These are phyloP conservation scores for Xenopus borealis DNA, from an alignment of 2,113 vertebrate species.

Conservation along the genomic window DNA sequence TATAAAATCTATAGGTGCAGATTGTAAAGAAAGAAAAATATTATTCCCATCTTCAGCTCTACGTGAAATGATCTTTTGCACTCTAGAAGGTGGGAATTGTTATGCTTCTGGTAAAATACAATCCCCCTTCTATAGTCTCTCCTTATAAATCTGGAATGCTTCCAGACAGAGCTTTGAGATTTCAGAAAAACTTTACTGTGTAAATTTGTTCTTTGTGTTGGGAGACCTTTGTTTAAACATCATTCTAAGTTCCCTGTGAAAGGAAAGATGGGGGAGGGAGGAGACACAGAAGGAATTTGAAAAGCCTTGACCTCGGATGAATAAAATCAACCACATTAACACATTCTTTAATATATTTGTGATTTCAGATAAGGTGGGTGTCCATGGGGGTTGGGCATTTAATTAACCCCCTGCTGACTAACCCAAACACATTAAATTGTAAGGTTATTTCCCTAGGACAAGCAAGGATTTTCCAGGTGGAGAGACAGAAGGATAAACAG, in stretches of 20 bases:
- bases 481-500: conserved; percentile 44
- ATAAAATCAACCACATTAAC: conserved; percentile 70
- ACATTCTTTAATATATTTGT: conserved; percentile 65
- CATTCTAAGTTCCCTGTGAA: conserved; percentile 78
- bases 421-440: conserved; percentile 59
- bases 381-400: conserved; percentile 61
- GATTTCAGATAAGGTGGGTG: conserved; percentile 65
- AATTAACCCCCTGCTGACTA: conserved; percentile 65
- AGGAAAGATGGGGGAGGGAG: conserved; percentile 60
- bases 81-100: conserved; percentile 60
- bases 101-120: conserved; percentile 56
- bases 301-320: conserved; percentile 71
- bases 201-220: conserved; percentile 87
- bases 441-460: conserved; percentile 58
- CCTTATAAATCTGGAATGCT: conserved; percentile 73
- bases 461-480: conserved; percentile 56
- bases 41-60: conserved; percentile 20
- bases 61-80: conserved; percentile 41
- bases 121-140: conserved; percentile 49
- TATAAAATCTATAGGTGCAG: background rate
- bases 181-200: conserved; percentile 81
- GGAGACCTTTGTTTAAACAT: conserved; percentile 82
- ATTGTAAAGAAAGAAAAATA: background rate
- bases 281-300: conserved; percentile 65
- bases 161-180: conserved; percentile 78